Evolutionary conservation across 2,888 invertebrate species (phyloP).

Genomic region (Apoda limacodes): DNA sequence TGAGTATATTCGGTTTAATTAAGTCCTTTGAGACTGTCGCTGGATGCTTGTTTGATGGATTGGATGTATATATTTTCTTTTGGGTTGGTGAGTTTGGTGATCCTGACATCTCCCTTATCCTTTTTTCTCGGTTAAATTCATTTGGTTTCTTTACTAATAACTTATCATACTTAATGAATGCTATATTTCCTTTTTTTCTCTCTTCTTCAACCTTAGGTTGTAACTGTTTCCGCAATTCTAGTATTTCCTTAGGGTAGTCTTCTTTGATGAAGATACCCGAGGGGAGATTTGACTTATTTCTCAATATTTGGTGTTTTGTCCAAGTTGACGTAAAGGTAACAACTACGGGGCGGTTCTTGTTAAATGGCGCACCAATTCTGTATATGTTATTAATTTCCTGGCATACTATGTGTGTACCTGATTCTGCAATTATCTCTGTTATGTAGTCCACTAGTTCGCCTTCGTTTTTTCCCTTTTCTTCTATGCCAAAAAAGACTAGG

Average conservation of each 20-base stretch:
- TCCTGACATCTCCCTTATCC: constrained; percentile 8
- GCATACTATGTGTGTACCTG: no score
- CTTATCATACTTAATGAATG: constrained; percentile 11
- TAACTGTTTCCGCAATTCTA: constrained; percentile 10
- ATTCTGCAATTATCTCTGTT: no score
- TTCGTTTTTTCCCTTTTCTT: no score
- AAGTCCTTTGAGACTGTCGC: constrained; percentile 2
- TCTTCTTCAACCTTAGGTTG: constrained; percentile 7
- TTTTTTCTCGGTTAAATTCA: constrained; percentile 7
- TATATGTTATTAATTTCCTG: no score
- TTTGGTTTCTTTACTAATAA: constrained; percentile 9
- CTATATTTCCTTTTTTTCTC: constrained; percentile 11
- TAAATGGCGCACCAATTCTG: no score
- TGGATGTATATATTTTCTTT: not conserved
- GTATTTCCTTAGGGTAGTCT: constrained; percentile 8
- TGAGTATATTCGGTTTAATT: constrained; percentile 8
- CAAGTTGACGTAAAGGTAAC: constrained; percentile 7
- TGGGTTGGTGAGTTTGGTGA: constrained; percentile 4
- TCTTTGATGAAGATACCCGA: constrained; percentile 7
- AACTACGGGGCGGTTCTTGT: constrained; percentile 6
- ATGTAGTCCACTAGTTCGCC: no score
- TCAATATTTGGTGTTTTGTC: constrained; percentile 14
- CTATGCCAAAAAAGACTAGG: no score
- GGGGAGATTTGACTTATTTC: constrained; percentile 7
- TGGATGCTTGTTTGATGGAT: not conserved